Percentiles rank a stretch among this genome's conserved stretches.
Evolutionary conservation across 1,140 invertebrate species (phyloP).

Genomic region (Agrypnia vestita): DNA sequence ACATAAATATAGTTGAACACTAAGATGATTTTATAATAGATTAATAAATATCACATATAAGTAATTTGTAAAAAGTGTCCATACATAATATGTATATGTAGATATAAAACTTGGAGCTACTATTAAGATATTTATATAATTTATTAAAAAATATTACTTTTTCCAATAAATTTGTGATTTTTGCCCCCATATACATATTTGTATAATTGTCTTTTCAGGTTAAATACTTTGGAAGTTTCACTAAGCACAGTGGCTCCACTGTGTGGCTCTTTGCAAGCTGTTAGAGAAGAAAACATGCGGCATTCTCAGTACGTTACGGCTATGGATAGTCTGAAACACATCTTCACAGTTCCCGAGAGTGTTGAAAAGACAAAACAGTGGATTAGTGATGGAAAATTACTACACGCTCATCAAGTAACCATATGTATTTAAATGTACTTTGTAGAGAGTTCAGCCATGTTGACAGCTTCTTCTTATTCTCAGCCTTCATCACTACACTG

Average conservation of each 20-base stretch:
- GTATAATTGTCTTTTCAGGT: slow-evolving; percentile 61
- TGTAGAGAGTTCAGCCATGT: too few species aligned
- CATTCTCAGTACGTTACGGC: slow-evolving; percentile 98
- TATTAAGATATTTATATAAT: too few species aligned
- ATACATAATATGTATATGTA: too few species aligned
- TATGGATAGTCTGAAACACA: slow-evolving; percentile 98
- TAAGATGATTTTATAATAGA: too few species aligned
- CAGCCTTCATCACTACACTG: too few species aligned
- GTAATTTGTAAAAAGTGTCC: too few species aligned
- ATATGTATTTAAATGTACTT: neutral
- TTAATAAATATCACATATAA: too few species aligned
- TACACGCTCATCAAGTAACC: slow-evolving; percentile 91
- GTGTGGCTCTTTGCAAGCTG: slow-evolving; percentile 84
- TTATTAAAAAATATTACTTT: too few species aligned
- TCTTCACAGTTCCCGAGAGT: slow-evolving; percentile 97
- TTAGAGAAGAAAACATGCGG: slow-evolving; percentile 93
- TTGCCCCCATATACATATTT: neutral
- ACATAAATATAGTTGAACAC: too few species aligned
- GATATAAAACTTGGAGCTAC: too few species aligned
- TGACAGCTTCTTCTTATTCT: too few species aligned
- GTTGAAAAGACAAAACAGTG: slow-evolving; percentile 95
- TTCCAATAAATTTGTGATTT: too few species aligned
- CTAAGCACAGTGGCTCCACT: slow-evolving; percentile 73
- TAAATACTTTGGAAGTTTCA: slow-evolving; percentile 69
- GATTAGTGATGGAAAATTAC: slow-evolving; percentile 95